These are phyloP conservation scores for Aelia acuminata DNA, from an alignment of 2,888 invertebrate species.

Conservation along the genomic window DNA sequence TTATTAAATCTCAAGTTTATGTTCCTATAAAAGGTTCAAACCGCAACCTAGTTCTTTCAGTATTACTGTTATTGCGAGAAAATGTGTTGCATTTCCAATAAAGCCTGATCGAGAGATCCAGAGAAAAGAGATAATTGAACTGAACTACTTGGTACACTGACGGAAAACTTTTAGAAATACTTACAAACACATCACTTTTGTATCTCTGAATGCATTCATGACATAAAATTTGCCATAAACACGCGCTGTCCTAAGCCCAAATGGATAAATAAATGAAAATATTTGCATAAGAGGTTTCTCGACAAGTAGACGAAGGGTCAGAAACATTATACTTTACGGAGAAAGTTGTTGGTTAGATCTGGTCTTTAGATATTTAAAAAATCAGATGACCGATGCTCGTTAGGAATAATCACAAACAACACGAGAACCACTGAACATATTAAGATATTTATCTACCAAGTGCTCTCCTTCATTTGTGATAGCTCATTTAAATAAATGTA, in stretches of 20 bases:
- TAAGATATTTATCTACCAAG: background rate
- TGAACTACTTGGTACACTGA: no score
- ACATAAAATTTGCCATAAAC: no score
- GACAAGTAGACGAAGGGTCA: background rate
- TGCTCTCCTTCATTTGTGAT: background rate
- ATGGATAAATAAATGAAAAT: background rate
- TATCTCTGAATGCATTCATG: no score
- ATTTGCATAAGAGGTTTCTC: background rate
- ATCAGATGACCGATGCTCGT: background rate
- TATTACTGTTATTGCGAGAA: no score
- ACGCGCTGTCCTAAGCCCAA: no score
- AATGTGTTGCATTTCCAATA: no score
- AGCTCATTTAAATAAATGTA: no score
- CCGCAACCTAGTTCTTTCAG: no score
- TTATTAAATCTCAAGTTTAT: background rate
- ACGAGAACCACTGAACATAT: background rate
- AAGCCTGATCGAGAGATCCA: no score
- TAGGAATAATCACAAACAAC: background rate
- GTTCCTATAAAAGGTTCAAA: background rate
- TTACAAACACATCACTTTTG: no score
- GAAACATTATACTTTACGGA: background rate
- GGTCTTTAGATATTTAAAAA: background rate
- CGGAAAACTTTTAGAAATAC: no score
- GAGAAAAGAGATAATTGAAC: no score
- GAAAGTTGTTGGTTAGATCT: slow-evolving; percentile 15